phyloP scores from a whole-genome alignment of 2,113 vertebrate genomes.

The Oreocharis arfaki region DNA sequence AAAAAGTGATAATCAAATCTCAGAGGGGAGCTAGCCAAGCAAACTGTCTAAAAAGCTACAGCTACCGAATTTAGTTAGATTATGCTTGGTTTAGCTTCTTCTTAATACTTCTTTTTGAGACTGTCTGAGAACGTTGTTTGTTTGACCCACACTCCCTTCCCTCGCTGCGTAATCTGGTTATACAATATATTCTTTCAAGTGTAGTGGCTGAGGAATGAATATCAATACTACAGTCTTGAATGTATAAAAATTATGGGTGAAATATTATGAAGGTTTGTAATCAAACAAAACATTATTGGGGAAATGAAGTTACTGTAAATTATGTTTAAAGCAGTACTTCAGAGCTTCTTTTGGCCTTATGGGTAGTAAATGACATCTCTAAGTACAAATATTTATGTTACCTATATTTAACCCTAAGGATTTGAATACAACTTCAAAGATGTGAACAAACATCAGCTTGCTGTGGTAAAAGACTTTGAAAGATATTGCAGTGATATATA shows the following conservation, averaged over 20 bases:
- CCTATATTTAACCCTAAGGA: background rate
- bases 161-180: background rate
- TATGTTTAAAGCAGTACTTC: background rate
- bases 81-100: background rate
- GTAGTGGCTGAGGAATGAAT: background rate
- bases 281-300: background rate
- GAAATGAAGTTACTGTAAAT: background rate
- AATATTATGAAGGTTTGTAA: background rate
- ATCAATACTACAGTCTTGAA: background rate
- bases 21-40: background rate
- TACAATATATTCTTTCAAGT: background rate
- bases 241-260: background rate
- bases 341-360: background rate
- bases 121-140: background rate
- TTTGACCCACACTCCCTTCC: background rate
- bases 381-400: conserved; percentile 25
- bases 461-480: background rate
- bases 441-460: background rate
- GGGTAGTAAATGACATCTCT: background rate
- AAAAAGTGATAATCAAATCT: background rate
- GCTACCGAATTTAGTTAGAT: background rate
- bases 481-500: background rate
- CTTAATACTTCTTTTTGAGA: background rate
- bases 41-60: background rate
- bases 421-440: conserved; percentile 1